These are phyloP conservation scores for Molossus alvarezi DNA, from an alignment of 2,797 vertebrate genomes.

Conservation along the genomic window DNA sequence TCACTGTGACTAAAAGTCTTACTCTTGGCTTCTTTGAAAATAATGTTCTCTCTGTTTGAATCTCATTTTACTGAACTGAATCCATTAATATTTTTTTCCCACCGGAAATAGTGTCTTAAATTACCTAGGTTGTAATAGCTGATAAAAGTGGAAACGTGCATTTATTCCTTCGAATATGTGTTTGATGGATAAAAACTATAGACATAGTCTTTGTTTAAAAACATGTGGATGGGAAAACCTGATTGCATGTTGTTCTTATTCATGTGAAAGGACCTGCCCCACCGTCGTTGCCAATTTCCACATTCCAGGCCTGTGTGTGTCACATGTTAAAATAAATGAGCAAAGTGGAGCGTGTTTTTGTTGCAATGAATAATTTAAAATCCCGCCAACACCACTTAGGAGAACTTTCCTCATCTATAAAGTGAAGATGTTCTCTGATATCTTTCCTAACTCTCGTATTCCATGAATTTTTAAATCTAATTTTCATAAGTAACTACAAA, in stretches of 20 bases:
- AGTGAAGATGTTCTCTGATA: neutral
- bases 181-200: neutral
- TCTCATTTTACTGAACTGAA: constrained; percentile 2
- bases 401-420: constrained; percentile 50
- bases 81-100: neutral
- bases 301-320: constrained; percentile 51
- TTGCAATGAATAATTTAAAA: constrained; percentile 64
- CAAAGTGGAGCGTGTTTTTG: constrained; percentile 32
- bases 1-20: neutral
- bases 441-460: neutral
- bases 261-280: neutral
- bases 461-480: neutral
- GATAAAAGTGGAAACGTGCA: constrained; percentile 34
- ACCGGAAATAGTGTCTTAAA: neutral
- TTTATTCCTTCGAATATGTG: constrained; percentile 14
- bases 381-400: constrained; percentile 26
- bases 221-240: neutral
- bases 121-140: neutral
- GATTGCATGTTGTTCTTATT: neutral
- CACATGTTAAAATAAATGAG: constrained; percentile 14
- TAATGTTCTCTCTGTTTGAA: neutral
- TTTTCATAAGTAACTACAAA: constrained; percentile 4
- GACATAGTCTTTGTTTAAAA: constrained; percentile 9
- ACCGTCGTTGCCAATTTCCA: neutral
- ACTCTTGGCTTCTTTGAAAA: constrained; percentile 44